Conservation (phyloP, 2,113 vertebrate species). For the Merops nubicus region DNA sequence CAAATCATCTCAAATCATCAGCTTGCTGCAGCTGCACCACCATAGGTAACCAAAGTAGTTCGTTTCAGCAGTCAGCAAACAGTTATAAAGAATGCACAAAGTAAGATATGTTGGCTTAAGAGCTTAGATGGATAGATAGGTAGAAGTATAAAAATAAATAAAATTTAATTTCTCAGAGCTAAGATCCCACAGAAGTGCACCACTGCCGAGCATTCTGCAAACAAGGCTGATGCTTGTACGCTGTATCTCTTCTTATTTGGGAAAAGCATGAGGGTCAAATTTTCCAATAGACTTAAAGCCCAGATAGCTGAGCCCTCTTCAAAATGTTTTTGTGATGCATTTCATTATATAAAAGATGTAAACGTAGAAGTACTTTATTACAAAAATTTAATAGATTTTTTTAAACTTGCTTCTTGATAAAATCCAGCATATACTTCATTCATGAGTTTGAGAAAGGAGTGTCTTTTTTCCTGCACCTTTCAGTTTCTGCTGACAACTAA, state of each 20-base stretch:
- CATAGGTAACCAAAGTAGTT: background rate
- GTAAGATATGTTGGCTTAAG: background rate
- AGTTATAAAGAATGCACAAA: background rate
- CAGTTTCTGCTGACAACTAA: conserved; percentile 27
- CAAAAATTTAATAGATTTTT: background rate
- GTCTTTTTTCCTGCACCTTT: background rate
- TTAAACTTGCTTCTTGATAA: background rate
- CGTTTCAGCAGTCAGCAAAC: background rate
- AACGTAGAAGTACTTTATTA: background rate
- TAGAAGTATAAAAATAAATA: background rate
- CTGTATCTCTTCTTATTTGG: background rate
- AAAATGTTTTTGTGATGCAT: background rate
- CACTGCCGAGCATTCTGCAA: background rate
- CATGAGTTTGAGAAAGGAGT: background rate
- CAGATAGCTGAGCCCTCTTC: background rate
- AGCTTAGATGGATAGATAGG: background rate
- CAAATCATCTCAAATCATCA: background rate
- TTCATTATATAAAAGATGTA: background rate
- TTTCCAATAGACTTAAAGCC: background rate
- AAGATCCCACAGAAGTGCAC: background rate
- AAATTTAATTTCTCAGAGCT: background rate
- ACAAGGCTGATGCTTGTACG: background rate
- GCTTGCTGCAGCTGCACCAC: background rate
- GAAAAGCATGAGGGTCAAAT: background rate
- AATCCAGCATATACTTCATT: background rate